A percentile compares a stretch with the other conserved stretches of the same genome.
Evolutionary conservation across 92 coral and sea anemone genomes (phyloP).

Genomic region (Phymanthus crucifer): DNA sequence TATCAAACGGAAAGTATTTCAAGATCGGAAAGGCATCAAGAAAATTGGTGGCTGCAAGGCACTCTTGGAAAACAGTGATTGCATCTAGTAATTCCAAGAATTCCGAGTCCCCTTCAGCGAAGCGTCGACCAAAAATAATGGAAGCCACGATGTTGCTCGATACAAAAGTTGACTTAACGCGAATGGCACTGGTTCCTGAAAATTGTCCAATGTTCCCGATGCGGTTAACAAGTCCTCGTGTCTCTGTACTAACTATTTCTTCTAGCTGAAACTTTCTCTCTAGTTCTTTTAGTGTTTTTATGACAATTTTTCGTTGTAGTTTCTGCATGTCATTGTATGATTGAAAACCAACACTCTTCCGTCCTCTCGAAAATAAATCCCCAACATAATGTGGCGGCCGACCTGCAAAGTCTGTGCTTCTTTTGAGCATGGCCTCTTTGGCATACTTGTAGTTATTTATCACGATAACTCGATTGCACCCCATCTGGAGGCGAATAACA

Average conservation of each 20-base stretch:
- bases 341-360: conserved; percentile 69
- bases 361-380: conserved; percentile 49
- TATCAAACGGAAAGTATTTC: conserved; percentile 55
- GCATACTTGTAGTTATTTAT: conserved; percentile 71
- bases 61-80: conserved; percentile 51
- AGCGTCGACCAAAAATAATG: conserved; percentile 65
- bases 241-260: conserved; percentile 54
- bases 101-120: conserved; percentile 54
- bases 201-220: neutral
- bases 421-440: conserved; percentile 71
- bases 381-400: conserved; percentile 75
- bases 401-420: conserved; percentile 70
- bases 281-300: conserved; percentile 47
- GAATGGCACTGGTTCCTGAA: conserved; percentile 40
- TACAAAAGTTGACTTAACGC: conserved; percentile 52
- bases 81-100: conserved; percentile 55
- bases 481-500: conserved; percentile 64
- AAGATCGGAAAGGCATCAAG: conserved; percentile 83
- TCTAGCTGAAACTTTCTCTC: conserved; percentile 23
- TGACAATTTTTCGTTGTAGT: conserved; percentile 58
- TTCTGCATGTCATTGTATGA: conserved; percentile 59
- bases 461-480: conserved; percentile 63
- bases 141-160: conserved; percentile 62
- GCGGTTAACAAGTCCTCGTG: conserved; percentile 46
- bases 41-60: conserved; percentile 80